Evolutionary conservation across 2,888 invertebrate genomes (phyloP), one percentile per base, ranked within the genome.

Genomic region (Heteropelma amictum): DNA sequence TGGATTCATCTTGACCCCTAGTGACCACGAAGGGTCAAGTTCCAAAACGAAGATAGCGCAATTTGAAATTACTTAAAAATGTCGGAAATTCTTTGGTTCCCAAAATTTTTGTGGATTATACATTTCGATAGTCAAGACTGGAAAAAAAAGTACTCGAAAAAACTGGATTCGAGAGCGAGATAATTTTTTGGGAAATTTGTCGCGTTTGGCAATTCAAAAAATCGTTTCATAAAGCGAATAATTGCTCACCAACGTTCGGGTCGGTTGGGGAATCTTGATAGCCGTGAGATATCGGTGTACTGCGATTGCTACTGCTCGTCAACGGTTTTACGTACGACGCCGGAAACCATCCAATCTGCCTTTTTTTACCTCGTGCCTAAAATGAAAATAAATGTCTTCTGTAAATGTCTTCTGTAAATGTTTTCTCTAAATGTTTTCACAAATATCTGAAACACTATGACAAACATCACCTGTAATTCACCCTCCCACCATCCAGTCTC

Each of bases 401-500:
- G n/a, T n/a, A 47, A 60, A 38, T 12, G 53, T 21, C 30, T 6
- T 12, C 3, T n/a, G 26, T 26, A 14, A 30, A 33, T n/a, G n/a
- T n/a, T n/a, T n/a, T n/a, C n/a, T n/a, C n/a, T n/a, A n/a, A n/a
- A n/a, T n/a, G n/a, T n/a, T n/a, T n/a, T n/a, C n/a, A n/a, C n/a
- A n/a, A n/a, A n/a, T n/a, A n/a, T n/a, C n/a, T n/a, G n/a, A n/a
- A n/a, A n/a, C n/a, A n/a, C n/a, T n/a, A n/a, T n/a, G n/a, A n/a
- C n/a, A n/a, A n/a, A n/a, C n/a, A n/a, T 70, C 81, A 93, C 98
- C 90, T 98, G 98, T 45, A 98, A 90, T 90, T 99, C 99, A 0
- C 99, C 99, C 90, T 99, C 99, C 99, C 99, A 99, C 99, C 99
- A 99, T 17, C 99, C 99, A 53, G 96, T 96, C 82, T 96, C 95